Conservation (phyloP, 2,888 invertebrate species). For the Neoascia interrupta region DNA sequence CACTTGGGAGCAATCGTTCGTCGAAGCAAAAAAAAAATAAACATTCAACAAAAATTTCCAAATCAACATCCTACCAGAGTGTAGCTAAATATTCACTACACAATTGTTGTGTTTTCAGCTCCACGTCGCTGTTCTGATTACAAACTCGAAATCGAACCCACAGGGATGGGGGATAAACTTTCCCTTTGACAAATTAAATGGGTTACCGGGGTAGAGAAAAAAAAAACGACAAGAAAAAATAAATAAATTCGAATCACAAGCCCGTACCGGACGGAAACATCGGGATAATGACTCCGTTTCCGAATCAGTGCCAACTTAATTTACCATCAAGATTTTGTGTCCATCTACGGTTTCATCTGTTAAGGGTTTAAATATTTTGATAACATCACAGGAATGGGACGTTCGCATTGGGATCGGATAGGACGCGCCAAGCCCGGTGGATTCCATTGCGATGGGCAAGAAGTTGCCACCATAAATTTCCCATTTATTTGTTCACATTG, state of each 20-base stretch:
- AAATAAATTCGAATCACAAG: conserved; percentile 8
- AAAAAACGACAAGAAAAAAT: conserved; percentile 1
- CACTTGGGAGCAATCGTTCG: neutral
- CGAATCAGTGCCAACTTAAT: conserved; percentile 53
- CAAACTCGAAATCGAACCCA: conserved; percentile 45
- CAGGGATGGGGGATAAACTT: conserved; percentile 45
- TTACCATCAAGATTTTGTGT: conserved; percentile 35
- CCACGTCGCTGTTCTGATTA: conserved; percentile 32
- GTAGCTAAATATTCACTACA: conserved; percentile 28
- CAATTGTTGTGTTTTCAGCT: conserved; percentile 20
- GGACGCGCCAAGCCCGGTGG: no score
- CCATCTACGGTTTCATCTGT: no score
- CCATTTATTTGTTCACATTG: no score
- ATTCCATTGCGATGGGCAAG: conserved; percentile 13
- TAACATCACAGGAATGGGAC: no score
- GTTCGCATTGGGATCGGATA: no score
- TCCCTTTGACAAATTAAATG: conserved; percentile 55
- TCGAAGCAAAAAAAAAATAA: neutral
- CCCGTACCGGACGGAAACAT: neutral
- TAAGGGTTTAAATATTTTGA: no score
- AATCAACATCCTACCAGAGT: conserved; percentile 5
- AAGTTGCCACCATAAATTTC: conserved; percentile 24
- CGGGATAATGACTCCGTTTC: conserved; percentile 37
- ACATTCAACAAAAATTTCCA: neutral
- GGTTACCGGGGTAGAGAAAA: conserved; percentile 16